Evolutionary conservation across 2,113 vertebrate genomes (phyloP).

Genomic region (Tauraco erythrolophus): DNA sequence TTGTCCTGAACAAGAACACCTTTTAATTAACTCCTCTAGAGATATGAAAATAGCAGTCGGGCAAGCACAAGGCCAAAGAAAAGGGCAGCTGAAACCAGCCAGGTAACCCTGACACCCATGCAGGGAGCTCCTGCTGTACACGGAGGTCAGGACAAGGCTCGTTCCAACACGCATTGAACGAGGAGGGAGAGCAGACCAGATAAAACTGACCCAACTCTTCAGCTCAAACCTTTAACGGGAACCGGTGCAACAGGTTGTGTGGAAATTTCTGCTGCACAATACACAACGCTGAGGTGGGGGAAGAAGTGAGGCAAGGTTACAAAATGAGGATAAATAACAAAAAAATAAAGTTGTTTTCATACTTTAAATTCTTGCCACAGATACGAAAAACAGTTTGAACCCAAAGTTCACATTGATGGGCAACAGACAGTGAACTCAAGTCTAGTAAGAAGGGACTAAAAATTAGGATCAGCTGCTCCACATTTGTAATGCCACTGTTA

Average conservation of each 20-base stretch:
- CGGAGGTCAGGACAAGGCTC: background rate
- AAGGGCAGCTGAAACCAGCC: background rate
- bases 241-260: conserved; percentile 69
- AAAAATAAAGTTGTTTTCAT: background rate
- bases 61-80: background rate
- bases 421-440: background rate
- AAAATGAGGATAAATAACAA: background rate
- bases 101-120: background rate
- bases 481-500: background rate
- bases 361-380: conserved; percentile 21
- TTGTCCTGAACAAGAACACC: background rate
- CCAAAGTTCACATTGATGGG: background rate
- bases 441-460: background rate
- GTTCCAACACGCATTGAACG: background rate
- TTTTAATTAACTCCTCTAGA: background rate
- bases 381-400: background rate
- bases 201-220: conserved; percentile 47
- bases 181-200: conserved; percentile 21
- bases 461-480: background rate
- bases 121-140: background rate
- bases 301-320: background rate
- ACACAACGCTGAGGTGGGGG: background rate
- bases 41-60: background rate
- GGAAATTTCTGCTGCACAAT: background rate
- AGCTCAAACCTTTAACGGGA: background rate